Evolutionary conservation across 1,140 invertebrate genomes (phyloP), one percentile per base, ranked within the genome.

Genomic region (Vanessa atalanta): DNA sequence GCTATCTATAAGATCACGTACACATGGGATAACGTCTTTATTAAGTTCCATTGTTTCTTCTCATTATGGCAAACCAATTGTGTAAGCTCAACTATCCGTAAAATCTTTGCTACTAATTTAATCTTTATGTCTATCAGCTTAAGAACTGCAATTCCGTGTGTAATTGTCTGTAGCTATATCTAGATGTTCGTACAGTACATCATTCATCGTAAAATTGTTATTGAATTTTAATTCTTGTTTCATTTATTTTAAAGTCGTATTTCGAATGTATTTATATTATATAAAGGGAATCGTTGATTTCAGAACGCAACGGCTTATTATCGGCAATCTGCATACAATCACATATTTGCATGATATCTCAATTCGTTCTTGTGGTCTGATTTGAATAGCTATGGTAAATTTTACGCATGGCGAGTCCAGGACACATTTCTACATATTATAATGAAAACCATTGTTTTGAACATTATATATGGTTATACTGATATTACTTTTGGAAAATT

Each of bases 271-370:
- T 70, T 37, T 51, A 64, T 74, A 20, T 65, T 64, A n/a, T 63
- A 47, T 47, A 57, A 53, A 55, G 57, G 60, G 47, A 50, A 75
- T 84, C 79, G 67, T 70, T 73, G 79, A 83, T 88, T 85, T 83
- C 79, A 60, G 63, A 76, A 72, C 73, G 75, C 74, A 75, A 78
- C 76, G 70, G 79, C 81, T 85, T 86, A 88, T 88, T 92, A 92
- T 88, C 78, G 81, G 75, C 78, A 77, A 90, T 92, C 88, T 92
- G 84, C 90, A 92, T 92, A 92, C 90, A 92, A 92, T 92, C 84
- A 90, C 61, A 79, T 76, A 92, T 92, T 92, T 83, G 87, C 90
- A 92, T 92, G 89, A 92, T 92, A 92, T 88, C 90, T 92, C 89
- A 92, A 92, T 92, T 88, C 88, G 81, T 85, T 89, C 81, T 84